Conservation (phyloP, 2,797 vertebrate genomes). For the Labeo calbasu region DNA sequence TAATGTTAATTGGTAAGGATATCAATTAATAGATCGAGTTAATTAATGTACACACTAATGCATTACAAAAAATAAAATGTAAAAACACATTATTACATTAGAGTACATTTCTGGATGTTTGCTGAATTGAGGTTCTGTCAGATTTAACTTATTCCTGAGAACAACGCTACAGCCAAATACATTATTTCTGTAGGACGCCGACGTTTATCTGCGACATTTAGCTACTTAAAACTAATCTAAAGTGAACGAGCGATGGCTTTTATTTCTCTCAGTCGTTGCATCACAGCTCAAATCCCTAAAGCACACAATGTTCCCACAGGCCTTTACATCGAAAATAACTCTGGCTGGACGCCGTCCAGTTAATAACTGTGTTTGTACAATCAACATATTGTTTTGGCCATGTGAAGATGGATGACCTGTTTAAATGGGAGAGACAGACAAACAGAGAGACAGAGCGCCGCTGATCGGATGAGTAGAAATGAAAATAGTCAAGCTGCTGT, state of each 20-base stretch:
- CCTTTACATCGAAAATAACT: constrained; percentile 6
- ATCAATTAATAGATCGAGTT: neutral
- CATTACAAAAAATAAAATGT: too few relatives aligned
- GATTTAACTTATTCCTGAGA: neutral
- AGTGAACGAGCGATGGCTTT: constrained; percentile 44
- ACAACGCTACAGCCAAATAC: neutral
- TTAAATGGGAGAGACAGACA: constrained; percentile 1
- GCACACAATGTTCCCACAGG: constrained; percentile 45
- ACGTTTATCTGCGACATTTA: constrained; percentile 30
- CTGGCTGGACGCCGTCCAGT: constrained; percentile 41
- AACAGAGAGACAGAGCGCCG: neutral
- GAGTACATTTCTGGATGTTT: neutral
- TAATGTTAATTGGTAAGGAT: too few relatives aligned
- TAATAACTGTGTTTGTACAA: constrained; percentile 41
- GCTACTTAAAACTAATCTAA: constrained; percentile 51
- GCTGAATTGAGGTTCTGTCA: too few relatives aligned
- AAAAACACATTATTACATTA: too few relatives aligned
- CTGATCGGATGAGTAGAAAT: neutral
- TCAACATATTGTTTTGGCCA: constrained; percentile 33
- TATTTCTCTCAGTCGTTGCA: constrained; percentile 32
- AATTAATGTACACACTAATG: neutral
- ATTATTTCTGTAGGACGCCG: neutral
- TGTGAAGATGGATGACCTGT: constrained; percentile 11
- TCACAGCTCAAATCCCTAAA: constrained; percentile 45
- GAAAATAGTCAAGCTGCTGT: constrained; percentile 1